Conservation (phyloP, 1,140 invertebrate species). For the Drosophila repletoides region DNA sequence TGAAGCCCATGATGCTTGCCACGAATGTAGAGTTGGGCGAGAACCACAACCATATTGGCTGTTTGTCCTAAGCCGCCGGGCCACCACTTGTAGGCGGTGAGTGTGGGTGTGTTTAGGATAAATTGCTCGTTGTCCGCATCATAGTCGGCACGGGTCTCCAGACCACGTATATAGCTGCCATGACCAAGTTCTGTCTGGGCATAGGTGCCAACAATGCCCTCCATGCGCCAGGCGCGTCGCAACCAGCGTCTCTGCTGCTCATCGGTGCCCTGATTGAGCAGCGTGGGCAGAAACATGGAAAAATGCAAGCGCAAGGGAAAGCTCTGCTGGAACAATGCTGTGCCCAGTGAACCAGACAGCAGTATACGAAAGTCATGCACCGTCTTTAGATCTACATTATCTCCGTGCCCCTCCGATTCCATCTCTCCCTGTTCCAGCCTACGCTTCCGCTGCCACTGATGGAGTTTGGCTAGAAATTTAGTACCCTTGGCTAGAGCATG, state of each 20-base stretch:
- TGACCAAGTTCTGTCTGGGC: constrained; percentile 98
- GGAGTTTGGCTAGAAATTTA: constrained; percentile 87
- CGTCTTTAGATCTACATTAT: constrained; percentile 7
- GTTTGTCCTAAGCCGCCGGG: constrained; percentile 96
- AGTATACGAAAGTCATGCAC: constrained; percentile 65
- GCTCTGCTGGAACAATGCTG: constrained; percentile 90
- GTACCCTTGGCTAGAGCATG: constrained; percentile 89
- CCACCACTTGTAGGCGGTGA: constrained; percentile 91
- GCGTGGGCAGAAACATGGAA: constrained; percentile 94
- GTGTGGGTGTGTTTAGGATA: constrained; percentile 92
- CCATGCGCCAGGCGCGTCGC: constrained; percentile 89
- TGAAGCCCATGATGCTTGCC: constrained; percentile 94
- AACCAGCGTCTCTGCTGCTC: constrained; percentile 95
- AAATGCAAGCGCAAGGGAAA: constrained; percentile 91
- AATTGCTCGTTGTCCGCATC: constrained; percentile 93
- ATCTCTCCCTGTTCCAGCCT: neutral
- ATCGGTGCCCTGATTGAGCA: constrained; percentile 92
- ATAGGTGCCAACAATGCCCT: constrained; percentile 94
- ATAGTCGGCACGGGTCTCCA: constrained; percentile 96
- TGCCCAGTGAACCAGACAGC: constrained; percentile 88
- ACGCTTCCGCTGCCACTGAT: constrained; percentile 84
- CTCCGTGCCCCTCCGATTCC: neutral
- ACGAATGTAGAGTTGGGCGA: constrained; percentile 93
- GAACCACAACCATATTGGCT: constrained; percentile 93
- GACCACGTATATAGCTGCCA: constrained; percentile 94